Evolutionary conservation across 2,888 invertebrate genomes (phyloP), one percentile per base, ranked within the genome.

Genomic region (Augochlorella aurata): DNA sequence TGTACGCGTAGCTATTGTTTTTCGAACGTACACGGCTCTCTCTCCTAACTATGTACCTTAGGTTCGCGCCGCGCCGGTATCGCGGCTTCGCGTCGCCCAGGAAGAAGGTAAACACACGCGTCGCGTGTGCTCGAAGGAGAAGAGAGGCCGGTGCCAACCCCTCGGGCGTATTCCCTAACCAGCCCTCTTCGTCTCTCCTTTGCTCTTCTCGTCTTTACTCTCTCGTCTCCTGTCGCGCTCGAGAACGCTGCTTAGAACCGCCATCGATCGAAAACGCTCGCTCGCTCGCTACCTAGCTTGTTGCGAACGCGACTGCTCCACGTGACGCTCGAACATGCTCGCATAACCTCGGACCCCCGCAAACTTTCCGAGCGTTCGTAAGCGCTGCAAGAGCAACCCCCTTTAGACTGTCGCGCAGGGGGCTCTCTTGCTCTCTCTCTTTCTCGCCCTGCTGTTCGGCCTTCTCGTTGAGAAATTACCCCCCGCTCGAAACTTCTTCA

Each of bases 1-100:
- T 52, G 73, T 83, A 80, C 80, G 49, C 29, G 68, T 50, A 69
- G 69, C 78, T 74, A 88, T 87, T 88, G 88, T 89, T 88, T 87
- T 81, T 77, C 68, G 71, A 84, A 81, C 79, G 50, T 73, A 70
- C 77, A 73, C 18, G 24, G 10, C 10, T 8, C 58, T 63, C 65
- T n/a, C 38, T 45, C 47, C 67, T 58, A 29, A 54, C 68, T 63
- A 58, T 67, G 50, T 74, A 70, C 73, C 74, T 83, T 74, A 67
- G 65, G 44, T 52, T 71, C 61, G 44, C 65, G 67, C 38, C 58
- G 16, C 16, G 61, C 24, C 65, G 47, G 65, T 70, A 74, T 69
- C 79, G 38, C 74, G 70, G 24, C 61, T 74, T 71, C 50, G 58
- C 29, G 50, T 47, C 45, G 10, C 24, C 24, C 16, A 72, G 74